These are phyloP conservation scores for Carposina sasakii DNA, from an alignment of 1,140 invertebrate genomes.

Conservation along the genomic window DNA sequence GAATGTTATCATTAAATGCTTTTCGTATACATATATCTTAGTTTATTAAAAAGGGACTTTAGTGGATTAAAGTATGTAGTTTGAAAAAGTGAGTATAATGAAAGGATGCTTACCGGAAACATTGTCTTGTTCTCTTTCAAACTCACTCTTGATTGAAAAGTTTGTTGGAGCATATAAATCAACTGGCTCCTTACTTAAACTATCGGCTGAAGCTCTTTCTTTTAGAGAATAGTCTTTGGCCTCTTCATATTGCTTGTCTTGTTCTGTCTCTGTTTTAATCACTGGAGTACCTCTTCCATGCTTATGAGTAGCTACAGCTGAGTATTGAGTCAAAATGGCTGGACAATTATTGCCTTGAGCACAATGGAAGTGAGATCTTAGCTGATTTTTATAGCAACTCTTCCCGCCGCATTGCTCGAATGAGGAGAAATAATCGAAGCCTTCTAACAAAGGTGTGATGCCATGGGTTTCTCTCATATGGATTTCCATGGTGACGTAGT, in stretches of 20 bases:
- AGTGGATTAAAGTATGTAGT: conserved; percentile 2
- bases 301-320: conserved; percentile 63
- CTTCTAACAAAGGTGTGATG: conserved; percentile 53
- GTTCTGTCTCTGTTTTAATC: conserved; percentile 53
- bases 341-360: conserved; percentile 63
- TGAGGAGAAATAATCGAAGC: conserved; percentile 61
- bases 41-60: no score
- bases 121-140: conserved; percentile 61
- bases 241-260: conserved; percentile 61
- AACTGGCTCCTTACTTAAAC: conserved; percentile 42
- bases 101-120: conserved; percentile 60
- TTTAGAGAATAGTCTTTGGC: conserved; percentile 70
- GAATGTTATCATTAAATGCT: not conserved
- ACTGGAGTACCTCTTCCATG: conserved; percentile 60
- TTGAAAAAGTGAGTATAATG: conserved; percentile 10
- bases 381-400: conserved; percentile 63
- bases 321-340: conserved; percentile 65
- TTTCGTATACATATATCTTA: no score
- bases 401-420: conserved; percentile 66
- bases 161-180: conserved; percentile 57
- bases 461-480: conserved; percentile 66
- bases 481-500: conserved; percentile 57
- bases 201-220: conserved; percentile 58
- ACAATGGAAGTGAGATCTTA: conserved; percentile 66
- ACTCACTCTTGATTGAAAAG: conserved; percentile 67